phyloP scores from a whole-genome alignment of 2,113 vertebrate species.

The Nyctereutes procyonoides region DNA sequence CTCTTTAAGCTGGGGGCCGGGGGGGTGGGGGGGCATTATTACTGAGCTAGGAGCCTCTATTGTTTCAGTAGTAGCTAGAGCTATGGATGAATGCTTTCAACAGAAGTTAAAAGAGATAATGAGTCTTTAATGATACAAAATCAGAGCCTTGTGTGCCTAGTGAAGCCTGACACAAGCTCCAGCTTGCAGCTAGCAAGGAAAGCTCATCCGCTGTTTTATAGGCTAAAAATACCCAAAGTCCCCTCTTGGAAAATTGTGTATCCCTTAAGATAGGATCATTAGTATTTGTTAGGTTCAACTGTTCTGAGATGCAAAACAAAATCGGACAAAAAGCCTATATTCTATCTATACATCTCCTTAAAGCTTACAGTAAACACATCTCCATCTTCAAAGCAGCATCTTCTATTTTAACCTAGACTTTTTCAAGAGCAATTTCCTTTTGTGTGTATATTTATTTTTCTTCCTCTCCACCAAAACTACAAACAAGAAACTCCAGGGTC shows the following conservation, averaged over 20 bases:
- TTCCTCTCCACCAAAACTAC: conserved; percentile 17
- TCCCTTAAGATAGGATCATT: conserved; percentile 59
- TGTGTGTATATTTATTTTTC: not conserved
- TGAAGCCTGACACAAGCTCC: conserved; percentile 84
- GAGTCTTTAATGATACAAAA: conserved; percentile 88
- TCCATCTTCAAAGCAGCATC: not conserved
- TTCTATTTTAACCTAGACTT: conserved; percentile 29
- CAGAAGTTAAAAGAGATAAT: conserved; percentile 90
- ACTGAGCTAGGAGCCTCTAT: conserved; percentile 81
- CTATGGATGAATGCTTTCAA: conserved; percentile 87
- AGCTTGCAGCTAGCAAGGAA: conserved; percentile 79
- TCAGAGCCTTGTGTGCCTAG: conserved; percentile 85
- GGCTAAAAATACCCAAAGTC: conserved; percentile 76
- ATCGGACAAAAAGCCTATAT: not conserved
- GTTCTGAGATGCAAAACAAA: not conserved
- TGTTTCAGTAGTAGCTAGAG: conserved; percentile 85
- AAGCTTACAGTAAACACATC: conserved; percentile 5
- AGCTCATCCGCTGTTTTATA: conserved; percentile 65
- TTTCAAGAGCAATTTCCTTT: conserved; percentile 20
- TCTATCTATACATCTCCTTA: not conserved
- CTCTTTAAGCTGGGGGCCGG: conserved; percentile 78
- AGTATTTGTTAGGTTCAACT: conserved; percentile 52
- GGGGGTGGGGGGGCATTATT: conserved; percentile 65
- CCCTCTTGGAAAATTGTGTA: conserved; percentile 63
- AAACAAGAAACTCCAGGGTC: not conserved